These are phyloP conservation scores for Scaptomyza flava DNA, from an alignment of 2,888 invertebrate species.

Conservation along the genomic window DNA sequence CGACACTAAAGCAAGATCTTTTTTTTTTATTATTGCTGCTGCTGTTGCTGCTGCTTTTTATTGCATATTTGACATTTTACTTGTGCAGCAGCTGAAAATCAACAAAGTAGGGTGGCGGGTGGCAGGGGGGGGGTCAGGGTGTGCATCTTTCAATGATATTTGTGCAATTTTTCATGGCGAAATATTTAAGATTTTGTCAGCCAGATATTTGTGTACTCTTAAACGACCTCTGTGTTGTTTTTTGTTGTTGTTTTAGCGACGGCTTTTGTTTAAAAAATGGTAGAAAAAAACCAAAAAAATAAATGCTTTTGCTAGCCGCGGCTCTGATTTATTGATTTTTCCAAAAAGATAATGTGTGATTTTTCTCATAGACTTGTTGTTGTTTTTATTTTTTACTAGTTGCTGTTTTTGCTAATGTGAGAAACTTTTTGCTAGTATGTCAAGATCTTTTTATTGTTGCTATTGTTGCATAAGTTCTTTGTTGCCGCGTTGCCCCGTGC, in stretches of 20 bases:
- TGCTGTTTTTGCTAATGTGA: slow-evolving; percentile 69
- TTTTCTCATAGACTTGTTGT: slow-evolving; percentile 76
- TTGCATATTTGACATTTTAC: slow-evolving; percentile 78
- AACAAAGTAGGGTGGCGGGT: background rate
- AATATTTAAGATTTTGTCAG: slow-evolving; percentile 66
- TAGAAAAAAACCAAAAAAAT: background rate
- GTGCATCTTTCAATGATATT: slow-evolving; percentile 66
- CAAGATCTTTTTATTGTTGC: slow-evolving; percentile 62
- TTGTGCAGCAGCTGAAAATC: slow-evolving; percentile 53
- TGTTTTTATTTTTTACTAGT: slow-evolving; percentile 19
- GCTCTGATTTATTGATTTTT: slow-evolving; percentile 81
- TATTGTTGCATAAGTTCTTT: slow-evolving; percentile 58
- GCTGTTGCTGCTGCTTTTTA: slow-evolving; percentile 38
- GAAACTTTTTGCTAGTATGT: slow-evolving; percentile 67
- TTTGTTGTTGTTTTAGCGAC: slow-evolving; percentile 36
- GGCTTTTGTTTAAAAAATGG: slow-evolving; percentile 53
- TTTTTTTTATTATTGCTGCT: slow-evolving; percentile 16
- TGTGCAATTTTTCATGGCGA: slow-evolving; percentile 71
- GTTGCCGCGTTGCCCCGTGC: background rate
- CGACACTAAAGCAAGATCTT: slow-evolving; percentile 39
- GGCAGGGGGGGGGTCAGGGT: background rate
- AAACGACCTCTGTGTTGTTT: slow-evolving; percentile 49
- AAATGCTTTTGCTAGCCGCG: slow-evolving; percentile 39
- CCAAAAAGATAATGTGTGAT: slow-evolving; percentile 81
- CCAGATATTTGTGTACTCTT: slow-evolving; percentile 58